Conservation (phyloP, 2,797 vertebrate species). For the Cirrhinus mrigala region DNA sequence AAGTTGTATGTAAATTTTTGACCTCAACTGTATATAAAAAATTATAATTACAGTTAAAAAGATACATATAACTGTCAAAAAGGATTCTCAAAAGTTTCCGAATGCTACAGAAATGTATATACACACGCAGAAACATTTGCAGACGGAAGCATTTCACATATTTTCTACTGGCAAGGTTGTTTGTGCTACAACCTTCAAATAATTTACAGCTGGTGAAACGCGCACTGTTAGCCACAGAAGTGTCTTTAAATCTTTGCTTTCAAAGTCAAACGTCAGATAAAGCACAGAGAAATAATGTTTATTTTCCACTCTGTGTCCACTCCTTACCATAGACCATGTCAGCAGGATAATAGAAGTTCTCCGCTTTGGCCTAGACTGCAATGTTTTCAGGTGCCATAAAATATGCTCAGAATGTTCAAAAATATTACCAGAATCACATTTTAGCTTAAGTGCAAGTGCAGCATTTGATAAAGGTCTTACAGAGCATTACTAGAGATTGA, state of each 20-base stretch:
- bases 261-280: constrained; percentile 86
- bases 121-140: constrained; percentile 33
- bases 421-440: constrained; percentile 45
- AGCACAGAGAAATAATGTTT: constrained; percentile 84
- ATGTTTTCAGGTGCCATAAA: constrained; percentile 49
- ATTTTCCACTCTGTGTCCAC: constrained; percentile 80
- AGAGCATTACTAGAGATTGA: constrained; percentile 41
- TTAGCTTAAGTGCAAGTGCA: constrained; percentile 48
- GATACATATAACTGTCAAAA: neutral
- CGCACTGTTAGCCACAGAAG: constrained; percentile 78
- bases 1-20: too few relatives aligned
- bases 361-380: constrained; percentile 40
- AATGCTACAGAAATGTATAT: constrained; percentile 19
- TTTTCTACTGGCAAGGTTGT: constrained; percentile 54
- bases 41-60: neutral
- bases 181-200: constrained; percentile 82
- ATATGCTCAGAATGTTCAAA: constrained; percentile 33
- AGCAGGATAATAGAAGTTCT: constrained; percentile 49
- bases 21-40: too few relatives aligned
- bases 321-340: constrained; percentile 72
- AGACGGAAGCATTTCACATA: constrained; percentile 52
- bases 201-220: constrained; percentile 79
- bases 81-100: constrained; percentile 1
- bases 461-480: constrained; percentile 47
- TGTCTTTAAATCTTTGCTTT: constrained; percentile 83